Evolutionary conservation across 2,888 invertebrate species (phyloP), one percentile per base, ranked within the genome.

Genomic region (Apamea anceps): DNA sequence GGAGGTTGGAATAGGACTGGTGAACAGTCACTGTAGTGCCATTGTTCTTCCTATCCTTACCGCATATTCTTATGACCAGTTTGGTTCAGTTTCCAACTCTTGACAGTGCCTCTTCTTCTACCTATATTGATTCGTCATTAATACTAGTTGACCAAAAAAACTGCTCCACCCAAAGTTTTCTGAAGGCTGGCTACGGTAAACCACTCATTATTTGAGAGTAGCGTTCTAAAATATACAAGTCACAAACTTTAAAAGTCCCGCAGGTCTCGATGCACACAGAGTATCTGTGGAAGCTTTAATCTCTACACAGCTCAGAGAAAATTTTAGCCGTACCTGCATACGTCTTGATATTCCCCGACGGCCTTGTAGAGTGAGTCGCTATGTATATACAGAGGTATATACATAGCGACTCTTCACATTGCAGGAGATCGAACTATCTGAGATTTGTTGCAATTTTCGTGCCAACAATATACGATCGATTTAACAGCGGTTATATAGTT

Each of bases 281-380:
- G 65, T 77, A 68, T 62, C 48, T 37, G 37, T 65, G 32, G 66
- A 71, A 63, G 67, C 51, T 67, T 76, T 18, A 51, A 67, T 75
- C 51, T 67, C n/a, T 81, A 28, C 62, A 80, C 45, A 80, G 75
- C 21, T 67, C 32, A n/a, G 45, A 54, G 32, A 60, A 32, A 15
- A 45, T 54, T 32, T 72, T 57, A 28, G 54, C 72, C 32, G 21
- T 54, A 42, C 18, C 54, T 68, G 54, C 37, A 57, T 57, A 68
- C 54, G 54, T 75, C 75, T 75, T 60, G 51, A 74, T 62, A 67
- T 67, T 54, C 67, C 67, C 75, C 68, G 67, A 82, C 75, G 82
- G 45, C 81, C 73, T 4, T 57, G 37, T 45, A 21, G n/a, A n/a
- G n/a, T n/a, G n/a, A n/a, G n/a, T n/a, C n/a, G 15, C 15, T 32